phyloP scores from a whole-genome alignment of 2,797 vertebrate species.

The Smutsia gigantea region DNA sequence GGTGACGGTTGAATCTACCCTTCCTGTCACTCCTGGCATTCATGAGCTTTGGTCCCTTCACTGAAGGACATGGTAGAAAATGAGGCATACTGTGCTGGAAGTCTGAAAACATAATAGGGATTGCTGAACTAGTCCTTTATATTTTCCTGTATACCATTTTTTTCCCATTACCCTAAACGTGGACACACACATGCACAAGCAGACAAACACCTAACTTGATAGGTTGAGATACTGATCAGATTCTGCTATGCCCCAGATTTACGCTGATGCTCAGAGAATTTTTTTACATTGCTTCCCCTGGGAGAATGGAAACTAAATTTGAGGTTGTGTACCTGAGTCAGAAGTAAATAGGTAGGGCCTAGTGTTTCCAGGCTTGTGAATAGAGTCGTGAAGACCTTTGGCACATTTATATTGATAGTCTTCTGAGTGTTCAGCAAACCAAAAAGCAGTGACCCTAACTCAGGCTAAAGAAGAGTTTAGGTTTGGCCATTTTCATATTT shows the following conservation, averaged over 20 bases:
- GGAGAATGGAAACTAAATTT: constrained; percentile 42
- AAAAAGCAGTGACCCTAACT: constrained; percentile 7
- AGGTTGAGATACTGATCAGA: background rate
- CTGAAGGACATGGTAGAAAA: background rate
- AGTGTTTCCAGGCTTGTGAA: constrained; percentile 4
- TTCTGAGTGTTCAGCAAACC: background rate
- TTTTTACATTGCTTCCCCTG: background rate
- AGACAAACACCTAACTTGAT: background rate
- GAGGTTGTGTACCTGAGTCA: background rate
- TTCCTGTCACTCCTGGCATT: background rate
- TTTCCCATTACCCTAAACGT: background rate
- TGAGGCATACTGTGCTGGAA: background rate
- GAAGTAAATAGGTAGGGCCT: background rate
- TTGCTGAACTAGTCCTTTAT: background rate
- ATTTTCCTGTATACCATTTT: background rate
- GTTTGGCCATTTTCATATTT: constrained; percentile 57
- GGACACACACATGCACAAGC: background rate
- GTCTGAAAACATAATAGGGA: constrained; percentile 38
- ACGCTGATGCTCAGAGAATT: background rate
- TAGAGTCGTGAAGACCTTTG: background rate
- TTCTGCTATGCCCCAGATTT: background rate
- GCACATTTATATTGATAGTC: background rate
- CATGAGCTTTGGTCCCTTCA: background rate
- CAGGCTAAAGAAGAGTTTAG: constrained; percentile 10
- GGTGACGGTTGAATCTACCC: background rate